A percentile compares a stretch with the other conserved stretches of the same genome.
These are phyloP conservation scores for Sycobia sp. DNA, from an alignment of 1,140 invertebrate species.

Conservation along the genomic window DNA sequence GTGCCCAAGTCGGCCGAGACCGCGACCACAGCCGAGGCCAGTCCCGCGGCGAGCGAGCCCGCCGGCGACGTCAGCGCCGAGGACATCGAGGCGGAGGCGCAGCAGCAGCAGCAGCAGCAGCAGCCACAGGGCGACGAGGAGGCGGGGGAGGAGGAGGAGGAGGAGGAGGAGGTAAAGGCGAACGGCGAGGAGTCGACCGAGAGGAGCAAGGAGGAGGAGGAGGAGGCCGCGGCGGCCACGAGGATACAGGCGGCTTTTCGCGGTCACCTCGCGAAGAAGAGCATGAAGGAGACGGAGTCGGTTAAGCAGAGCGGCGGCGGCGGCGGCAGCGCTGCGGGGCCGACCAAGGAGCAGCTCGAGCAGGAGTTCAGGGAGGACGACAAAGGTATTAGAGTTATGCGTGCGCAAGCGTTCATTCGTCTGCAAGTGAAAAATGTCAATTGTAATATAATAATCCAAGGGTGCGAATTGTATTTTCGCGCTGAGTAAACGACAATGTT, in stretches of 20 bases:
- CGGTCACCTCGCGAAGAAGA: constrained; percentile 68
- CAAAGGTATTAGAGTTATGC: too few species aligned
- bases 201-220: neutral
- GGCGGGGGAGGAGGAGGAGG: neutral
- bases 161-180: too few species aligned
- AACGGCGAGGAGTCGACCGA: neutral
- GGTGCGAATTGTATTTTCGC: too few species aligned
- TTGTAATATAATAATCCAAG: too few species aligned
- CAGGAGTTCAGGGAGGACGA: constrained; percentile 78
- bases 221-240: constrained; percentile 61
- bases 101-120: too few species aligned
- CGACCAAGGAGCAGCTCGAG: constrained; percentile 73
- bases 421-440: too few species aligned
- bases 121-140: too few species aligned
- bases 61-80: too few species aligned
- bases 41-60: too few species aligned
- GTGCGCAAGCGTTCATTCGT: too few species aligned
- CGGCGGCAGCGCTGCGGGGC: constrained; percentile 61
- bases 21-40: neutral
- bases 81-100: too few species aligned
- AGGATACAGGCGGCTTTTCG: constrained; percentile 73
- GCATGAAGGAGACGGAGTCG: constrained; percentile 60
- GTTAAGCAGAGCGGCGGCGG: constrained; percentile 51
- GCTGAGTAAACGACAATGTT: too few species aligned
- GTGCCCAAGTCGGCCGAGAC: constrained; percentile 1